These are phyloP conservation scores for Pelvicachromis taeniatus DNA, from an alignment of 2,113 vertebrate genomes.

Conservation along the genomic window DNA sequence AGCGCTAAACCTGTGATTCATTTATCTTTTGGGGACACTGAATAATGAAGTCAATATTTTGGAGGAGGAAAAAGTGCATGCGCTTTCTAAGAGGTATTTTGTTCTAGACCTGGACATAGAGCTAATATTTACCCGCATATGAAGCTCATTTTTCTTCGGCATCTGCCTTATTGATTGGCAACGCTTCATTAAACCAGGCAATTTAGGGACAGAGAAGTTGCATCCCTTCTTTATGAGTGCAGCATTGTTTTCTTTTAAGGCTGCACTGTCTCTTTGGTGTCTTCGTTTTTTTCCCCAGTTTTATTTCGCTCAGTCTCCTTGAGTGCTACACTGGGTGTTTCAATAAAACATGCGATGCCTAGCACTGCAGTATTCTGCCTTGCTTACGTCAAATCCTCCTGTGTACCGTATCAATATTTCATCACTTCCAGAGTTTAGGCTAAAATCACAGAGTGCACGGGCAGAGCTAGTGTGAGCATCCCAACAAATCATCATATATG, in stretches of 20 bases:
- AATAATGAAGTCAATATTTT: conserved; percentile 13
- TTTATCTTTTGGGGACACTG: conserved; percentile 2
- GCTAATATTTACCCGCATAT: conserved; percentile 33
- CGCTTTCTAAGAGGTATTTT: neutral
- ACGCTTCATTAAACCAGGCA: conserved; percentile 48
- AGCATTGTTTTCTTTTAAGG: neutral
- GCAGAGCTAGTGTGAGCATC: conserved; percentile 4
- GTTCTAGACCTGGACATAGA: conserved; percentile 9
- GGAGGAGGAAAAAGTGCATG: neutral
- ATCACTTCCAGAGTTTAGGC: conserved; percentile 60
- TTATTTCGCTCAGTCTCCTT: conserved; percentile 39
- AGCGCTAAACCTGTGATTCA: neutral
- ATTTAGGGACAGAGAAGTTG: conserved; percentile 35
- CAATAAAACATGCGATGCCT: conserved; percentile 72
- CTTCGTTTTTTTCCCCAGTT: neutral
- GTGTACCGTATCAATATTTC: conserved; percentile 69
- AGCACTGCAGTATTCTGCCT: conserved; percentile 61
- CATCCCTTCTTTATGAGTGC: neutral
- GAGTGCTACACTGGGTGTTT: conserved; percentile 61
- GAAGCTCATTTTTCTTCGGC: conserved; percentile 36
- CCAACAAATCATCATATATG: conserved; percentile 23
- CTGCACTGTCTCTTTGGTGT: conserved; percentile 13
- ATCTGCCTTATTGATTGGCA: conserved; percentile 36
- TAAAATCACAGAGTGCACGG: conserved; percentile 40
- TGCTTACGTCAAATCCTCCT: conserved; percentile 59